phyloP scores from a whole-genome alignment of 1,140 invertebrate species.

The Psix sp. region DNA sequence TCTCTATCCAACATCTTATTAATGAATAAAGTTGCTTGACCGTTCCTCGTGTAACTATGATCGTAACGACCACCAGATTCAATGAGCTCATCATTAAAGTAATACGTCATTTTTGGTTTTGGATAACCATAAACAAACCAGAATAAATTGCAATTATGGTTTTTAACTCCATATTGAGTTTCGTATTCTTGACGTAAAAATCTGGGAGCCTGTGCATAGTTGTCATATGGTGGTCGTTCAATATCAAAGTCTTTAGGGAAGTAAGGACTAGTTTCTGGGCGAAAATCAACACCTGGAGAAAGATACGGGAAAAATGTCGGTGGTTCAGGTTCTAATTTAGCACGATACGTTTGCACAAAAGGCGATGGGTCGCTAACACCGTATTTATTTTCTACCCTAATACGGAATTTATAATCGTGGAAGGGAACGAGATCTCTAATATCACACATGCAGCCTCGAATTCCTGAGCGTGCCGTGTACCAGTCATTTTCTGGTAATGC shows the following conservation, averaged over 20 bases:
- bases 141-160: conserved; percentile 90
- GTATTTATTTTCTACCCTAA: conserved; percentile 96
- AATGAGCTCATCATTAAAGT: conserved; percentile 89
- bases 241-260: conserved; percentile 94
- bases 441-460: conserved; percentile 90
- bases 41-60: conserved; percentile 91
- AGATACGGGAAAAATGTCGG: conserved; percentile 88
- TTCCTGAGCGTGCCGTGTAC: conserved; percentile 88
- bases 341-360: conserved; percentile 86
- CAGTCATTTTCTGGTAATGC: conserved; percentile 92
- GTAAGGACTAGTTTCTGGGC: conserved; percentile 91
- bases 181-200: conserved; percentile 92
- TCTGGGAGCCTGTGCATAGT: conserved; percentile 87
- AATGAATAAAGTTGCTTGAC: conserved; percentile 90
- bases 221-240: conserved; percentile 88
- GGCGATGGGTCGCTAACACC: conserved; percentile 97
- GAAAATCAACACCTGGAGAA: conserved; percentile 88
- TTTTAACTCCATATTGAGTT: conserved; percentile 91
- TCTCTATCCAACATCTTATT: conserved; percentile 93
- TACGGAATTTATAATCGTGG: conserved; percentile 93
- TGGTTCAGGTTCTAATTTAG: conserved; percentile 87
- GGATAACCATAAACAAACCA: conserved; percentile 97
- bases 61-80: conserved; percentile 89
- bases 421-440: conserved; percentile 89
- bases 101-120: conserved; percentile 92